Evolutionary conservation across 2,113 vertebrate species (phyloP).

Genomic region (Prunella fulvescens): DNA sequence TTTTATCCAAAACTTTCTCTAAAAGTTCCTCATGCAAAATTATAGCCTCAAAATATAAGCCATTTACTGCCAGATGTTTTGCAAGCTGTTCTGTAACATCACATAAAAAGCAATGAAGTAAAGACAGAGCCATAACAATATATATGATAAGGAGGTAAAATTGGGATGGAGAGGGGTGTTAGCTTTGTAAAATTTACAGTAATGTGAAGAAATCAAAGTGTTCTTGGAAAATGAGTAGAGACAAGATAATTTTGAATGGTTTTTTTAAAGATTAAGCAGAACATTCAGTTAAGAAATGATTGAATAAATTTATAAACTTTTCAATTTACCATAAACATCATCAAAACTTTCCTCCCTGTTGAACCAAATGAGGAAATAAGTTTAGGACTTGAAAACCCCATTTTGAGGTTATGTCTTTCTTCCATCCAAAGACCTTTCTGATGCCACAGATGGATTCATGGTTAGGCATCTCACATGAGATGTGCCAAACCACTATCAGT

Average conservation of each 20-base stretch:
- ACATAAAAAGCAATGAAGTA: constrained; percentile 30
- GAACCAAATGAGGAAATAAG: not conserved
- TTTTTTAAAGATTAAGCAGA: not conserved
- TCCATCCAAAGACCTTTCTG: not conserved
- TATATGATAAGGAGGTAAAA: not conserved
- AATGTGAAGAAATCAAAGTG: not conserved
- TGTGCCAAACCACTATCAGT: not conserved
- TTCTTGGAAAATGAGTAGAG: not conserved
- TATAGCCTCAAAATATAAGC: not conserved
- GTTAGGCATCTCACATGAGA: not conserved
- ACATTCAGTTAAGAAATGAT: not conserved
- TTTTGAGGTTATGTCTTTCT: not conserved
- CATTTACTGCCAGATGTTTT: constrained; percentile 41
- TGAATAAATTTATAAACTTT: not conserved
- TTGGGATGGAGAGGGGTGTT: not conserved
- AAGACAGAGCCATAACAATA: not conserved
- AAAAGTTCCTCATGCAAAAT: not conserved
- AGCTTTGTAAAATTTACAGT: not conserved
- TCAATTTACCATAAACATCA: not conserved
- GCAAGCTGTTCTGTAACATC: constrained; percentile 15
- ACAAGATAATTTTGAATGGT: not conserved
- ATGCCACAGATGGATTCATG: not conserved
- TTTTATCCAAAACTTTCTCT: constrained; percentile 3
- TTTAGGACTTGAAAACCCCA: not conserved
- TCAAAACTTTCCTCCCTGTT: not conserved